Conservation (phyloP, 1,140 invertebrate genomes). For the Eufriesea mexicana region DNA sequence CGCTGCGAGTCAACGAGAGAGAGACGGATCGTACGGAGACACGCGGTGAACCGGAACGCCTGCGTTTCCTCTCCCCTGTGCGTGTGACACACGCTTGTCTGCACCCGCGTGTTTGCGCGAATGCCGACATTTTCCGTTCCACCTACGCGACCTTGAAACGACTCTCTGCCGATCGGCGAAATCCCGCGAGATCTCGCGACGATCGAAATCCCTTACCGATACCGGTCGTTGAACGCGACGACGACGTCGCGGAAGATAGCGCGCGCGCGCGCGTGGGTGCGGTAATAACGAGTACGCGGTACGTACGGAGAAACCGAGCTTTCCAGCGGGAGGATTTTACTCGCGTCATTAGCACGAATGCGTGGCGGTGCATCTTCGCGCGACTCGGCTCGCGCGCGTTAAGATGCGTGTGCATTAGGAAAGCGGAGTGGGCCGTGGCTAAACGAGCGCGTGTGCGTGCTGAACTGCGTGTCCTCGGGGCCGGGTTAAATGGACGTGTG, state of each 20-base stretch:
- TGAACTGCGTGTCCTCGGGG: constrained; percentile 20
- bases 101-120: background rate
- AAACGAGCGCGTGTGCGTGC: constrained; percentile 4
- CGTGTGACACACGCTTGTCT: too few species aligned
- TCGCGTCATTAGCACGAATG: constrained; percentile 11
- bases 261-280: too few species aligned
- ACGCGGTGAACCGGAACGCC: constrained; percentile 38
- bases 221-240: too few species aligned
- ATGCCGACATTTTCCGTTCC: background rate
- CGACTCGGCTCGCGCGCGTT: background rate
- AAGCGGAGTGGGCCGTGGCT: constrained; percentile 2
- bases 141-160: background rate
- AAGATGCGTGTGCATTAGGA: constrained; percentile 3
- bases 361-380: constrained; percentile 8
- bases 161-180: background rate
- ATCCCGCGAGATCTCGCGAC: too few species aligned
- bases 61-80: background rate
- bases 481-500: constrained; percentile 46
- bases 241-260: too few species aligned
- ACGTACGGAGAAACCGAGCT: background rate
- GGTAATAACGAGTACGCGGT: too few species aligned
- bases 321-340: background rate
- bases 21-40: background rate
- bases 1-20: background rate
- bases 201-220: too few species aligned